Base-by-base conservation (phyloP, 2,888 invertebrate genomes). In the Nymphalis urticae region DNA sequence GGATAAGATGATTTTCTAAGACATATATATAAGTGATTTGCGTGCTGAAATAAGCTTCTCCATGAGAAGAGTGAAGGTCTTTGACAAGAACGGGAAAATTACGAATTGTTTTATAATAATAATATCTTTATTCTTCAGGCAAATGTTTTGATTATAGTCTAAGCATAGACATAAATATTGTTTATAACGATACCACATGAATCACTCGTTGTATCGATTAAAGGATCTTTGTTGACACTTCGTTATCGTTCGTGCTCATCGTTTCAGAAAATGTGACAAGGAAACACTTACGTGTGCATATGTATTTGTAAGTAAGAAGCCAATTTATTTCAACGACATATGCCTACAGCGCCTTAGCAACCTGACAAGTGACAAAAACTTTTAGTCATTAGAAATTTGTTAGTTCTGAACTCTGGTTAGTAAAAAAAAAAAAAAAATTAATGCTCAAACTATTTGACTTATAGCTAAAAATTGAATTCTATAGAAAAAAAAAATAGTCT, bases 291-390 rank as follows among this genome's bases (percentile, higher is more conserved):
- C 53, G 56, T 36, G n/a, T n/a, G 8, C 32, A 56, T 32, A 8
- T 56, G 32, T 56, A 56, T 17, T 32, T 56, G 56, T 56, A 56
- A n/a, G 32, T 32, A 32, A 32, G 56, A 32, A 56, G 56, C 32
- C 32, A 56, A 56, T 56, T 56, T 56, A 56, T 32, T 32, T 32
- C 32, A 32, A 32, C 32, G 56, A 21, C 56, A 32, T 36, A 32
- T 36, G 32, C n/a, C 36, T n/a, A 56, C 3, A 16, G n/a, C 32
- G 42, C 42, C 42, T 42, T 27, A 54, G 32, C n/a, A 32, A 32
- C 3, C 27, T 56, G 56, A 36, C 56, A 56, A 27, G 56, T 36
- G 36, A 36, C 21, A 21, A 56, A 56, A 56, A 56, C 27, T 27
- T 42, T 27, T 24, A 54, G 9, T 27, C 32, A 56, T 56, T 27